Evolutionary conservation across 2,113 vertebrate genomes (phyloP), one percentile per base, ranked within the genome.

Genomic region (Podarcis raffonei): DNA sequence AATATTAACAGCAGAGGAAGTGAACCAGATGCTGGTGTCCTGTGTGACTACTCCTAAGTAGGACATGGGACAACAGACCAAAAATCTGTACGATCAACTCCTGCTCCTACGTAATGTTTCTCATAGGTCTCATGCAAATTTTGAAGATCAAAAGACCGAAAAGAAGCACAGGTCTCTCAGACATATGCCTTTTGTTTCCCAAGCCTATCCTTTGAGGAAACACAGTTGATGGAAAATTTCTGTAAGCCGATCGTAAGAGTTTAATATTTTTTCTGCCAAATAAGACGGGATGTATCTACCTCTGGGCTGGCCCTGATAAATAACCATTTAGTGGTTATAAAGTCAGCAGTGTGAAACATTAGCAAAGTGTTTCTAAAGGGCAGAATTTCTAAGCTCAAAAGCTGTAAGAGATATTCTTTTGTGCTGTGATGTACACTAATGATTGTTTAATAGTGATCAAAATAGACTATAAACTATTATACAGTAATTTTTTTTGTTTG

Each of bases 401-500:
- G 20, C 39, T 80, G 86, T 65, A 87, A 62, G 85, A 69, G 75
- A 42, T 1, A 0, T 1, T 91, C 0, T 84, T 92, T 89, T 87
- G 27, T 89, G 71, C 32, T 11, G 7, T 57, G 42, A 35, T 68
- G 35, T 37, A 37, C 66, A 42, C 30, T 15, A 66, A 42, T 59
- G 78, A 79, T 76, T 85, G 79, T 90, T 37, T 86, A 83, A 69
- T 59, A 66, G 25, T 32, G 22, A 89, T 78, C 37, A 90, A 90
- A 80, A 83, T 78, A 69, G 62, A 89, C 76, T 0, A 53, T 53
- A 1, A 87, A 69, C n/a, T 3, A 77, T 89, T 79, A 76, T 78
- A 83, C 18, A 6, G 37, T 0, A 48, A 78, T 65, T 30, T 5
- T 0, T 0, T 81, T 72, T 91, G n/a, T 88, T 92, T 78, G 15